phyloP scores from a whole-genome alignment of 2,888 invertebrate genomes.

The Diaprepes abbreviatus region DNA sequence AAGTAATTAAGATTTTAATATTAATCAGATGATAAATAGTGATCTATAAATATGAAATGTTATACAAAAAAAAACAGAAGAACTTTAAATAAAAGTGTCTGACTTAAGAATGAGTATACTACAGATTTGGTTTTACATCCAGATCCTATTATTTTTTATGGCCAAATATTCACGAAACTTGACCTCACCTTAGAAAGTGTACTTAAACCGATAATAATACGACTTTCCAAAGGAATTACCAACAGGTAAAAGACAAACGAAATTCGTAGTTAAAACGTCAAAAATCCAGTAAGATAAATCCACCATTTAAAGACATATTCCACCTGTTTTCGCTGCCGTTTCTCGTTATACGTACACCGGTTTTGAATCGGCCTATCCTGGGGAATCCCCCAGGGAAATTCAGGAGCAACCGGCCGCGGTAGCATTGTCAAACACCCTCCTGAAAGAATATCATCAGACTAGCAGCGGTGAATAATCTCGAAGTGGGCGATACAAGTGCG shows the following conservation, averaged over 20 bases:
- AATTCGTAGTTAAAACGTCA: neutral
- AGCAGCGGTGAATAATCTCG: constrained; percentile 45
- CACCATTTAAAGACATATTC: constrained; percentile 25
- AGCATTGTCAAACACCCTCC: constrained; percentile 50
- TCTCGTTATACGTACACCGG: constrained; percentile 33
- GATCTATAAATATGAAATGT: too few relatives aligned
- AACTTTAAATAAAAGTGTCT: too few relatives aligned
- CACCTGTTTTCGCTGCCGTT: constrained; percentile 33
- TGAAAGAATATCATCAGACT: constrained; percentile 49
- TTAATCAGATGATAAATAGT: too few relatives aligned
- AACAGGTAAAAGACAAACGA: neutral
- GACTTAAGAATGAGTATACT: too few relatives aligned
- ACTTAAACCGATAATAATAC: too few relatives aligned
- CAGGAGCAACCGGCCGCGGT: constrained; percentile 48
- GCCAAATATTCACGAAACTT: too few relatives aligned
- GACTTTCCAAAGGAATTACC: too few relatives aligned
- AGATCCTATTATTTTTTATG: too few relatives aligned
- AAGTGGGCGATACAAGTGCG: constrained; percentile 48
- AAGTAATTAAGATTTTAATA: too few relatives aligned
- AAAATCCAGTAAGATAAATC: neutral
- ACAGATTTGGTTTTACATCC: too few relatives aligned
- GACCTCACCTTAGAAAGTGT: too few relatives aligned
- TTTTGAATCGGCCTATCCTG: constrained; percentile 34
- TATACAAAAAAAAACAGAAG: too few relatives aligned
- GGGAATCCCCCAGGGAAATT: constrained; percentile 45